Evolutionary conservation across 2,797 vertebrate species (phyloP).

Genomic region (Pteronotus mesoamericanus): DNA sequence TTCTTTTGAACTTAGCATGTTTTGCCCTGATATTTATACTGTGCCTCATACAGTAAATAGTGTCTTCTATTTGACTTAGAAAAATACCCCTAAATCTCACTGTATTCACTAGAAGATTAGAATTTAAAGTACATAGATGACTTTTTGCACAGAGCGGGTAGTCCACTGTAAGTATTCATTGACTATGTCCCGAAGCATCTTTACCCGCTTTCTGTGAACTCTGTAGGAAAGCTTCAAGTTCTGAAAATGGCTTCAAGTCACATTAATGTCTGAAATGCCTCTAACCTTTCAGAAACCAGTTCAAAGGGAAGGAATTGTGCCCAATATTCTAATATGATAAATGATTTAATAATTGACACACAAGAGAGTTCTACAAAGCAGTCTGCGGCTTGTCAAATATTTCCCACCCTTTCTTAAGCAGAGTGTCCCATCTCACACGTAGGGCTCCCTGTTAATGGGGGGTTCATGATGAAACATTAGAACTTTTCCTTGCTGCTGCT

Average conservation of each 20-base stretch:
- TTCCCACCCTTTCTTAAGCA: conserved; percentile 18
- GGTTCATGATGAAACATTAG: background rate
- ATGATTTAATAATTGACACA: conserved; percentile 41
- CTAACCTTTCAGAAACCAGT: background rate
- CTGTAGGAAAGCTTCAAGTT: background rate
- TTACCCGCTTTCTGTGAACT: background rate
- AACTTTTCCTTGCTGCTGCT: background rate
- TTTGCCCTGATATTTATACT: background rate
- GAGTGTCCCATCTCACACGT: background rate
- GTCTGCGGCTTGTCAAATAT: background rate
- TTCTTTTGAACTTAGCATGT: background rate
- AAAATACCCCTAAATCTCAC: background rate
- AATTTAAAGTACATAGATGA: background rate
- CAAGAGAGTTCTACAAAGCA: background rate
- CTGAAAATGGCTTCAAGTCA: background rate
- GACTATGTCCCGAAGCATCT: background rate
- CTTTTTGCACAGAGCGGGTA: background rate
- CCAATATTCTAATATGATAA: conserved; percentile 4
- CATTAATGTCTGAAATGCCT: background rate
- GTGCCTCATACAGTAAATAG: background rate
- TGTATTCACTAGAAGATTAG: background rate
- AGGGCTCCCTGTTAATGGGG: background rate
- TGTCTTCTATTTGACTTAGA: background rate
- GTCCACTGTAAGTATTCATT: background rate
- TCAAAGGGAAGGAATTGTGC: background rate